A percentile compares a stretch with the other conserved stretches of the same genome.
Evolutionary conservation across 2,113 vertebrate species (phyloP).

Genomic region (Genyomyrus donnyi): DNA sequence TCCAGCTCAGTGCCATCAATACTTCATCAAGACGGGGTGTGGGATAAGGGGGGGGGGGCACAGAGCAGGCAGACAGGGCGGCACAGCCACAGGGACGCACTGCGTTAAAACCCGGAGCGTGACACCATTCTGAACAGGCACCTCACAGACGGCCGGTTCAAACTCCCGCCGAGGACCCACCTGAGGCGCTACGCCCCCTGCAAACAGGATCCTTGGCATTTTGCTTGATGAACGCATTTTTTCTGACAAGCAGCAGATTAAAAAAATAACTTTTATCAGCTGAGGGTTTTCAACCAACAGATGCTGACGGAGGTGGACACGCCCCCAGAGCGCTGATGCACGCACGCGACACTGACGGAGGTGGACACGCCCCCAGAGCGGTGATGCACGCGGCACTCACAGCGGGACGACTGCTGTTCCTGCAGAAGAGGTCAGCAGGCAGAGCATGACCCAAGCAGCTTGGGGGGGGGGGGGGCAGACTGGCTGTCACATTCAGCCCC

Average conservation of each 20-base stretch:
- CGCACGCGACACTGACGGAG: too few species aligned
- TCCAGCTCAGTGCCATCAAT: background rate
- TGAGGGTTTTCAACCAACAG: background rate
- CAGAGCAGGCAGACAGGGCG: background rate
- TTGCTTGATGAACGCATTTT: background rate
- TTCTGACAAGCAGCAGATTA: background rate
- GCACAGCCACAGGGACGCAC: background rate
- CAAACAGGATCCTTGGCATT: background rate
- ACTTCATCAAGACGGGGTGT: conserved; percentile 6
- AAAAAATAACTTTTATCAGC: background rate
- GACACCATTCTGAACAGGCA: background rate
- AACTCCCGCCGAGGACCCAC: background rate
- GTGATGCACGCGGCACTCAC: too few species aligned
- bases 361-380: too few species aligned
- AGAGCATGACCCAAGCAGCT: background rate
- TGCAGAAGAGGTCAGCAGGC: background rate
- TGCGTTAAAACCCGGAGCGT: background rate
- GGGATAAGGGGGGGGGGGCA: background rate
- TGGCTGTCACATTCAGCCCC: background rate
- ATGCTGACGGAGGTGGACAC: background rate
- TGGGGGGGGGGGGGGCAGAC: background rate
- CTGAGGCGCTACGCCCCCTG: background rate
- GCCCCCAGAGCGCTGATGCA: background rate
- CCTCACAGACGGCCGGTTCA: background rate
- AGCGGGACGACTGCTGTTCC: background rate